Percentiles rank a stretch among this genome's conserved stretches.
phyloP scores from a whole-genome alignment of 2,888 invertebrate species.

The Himalopsyche tibetana region DNA sequence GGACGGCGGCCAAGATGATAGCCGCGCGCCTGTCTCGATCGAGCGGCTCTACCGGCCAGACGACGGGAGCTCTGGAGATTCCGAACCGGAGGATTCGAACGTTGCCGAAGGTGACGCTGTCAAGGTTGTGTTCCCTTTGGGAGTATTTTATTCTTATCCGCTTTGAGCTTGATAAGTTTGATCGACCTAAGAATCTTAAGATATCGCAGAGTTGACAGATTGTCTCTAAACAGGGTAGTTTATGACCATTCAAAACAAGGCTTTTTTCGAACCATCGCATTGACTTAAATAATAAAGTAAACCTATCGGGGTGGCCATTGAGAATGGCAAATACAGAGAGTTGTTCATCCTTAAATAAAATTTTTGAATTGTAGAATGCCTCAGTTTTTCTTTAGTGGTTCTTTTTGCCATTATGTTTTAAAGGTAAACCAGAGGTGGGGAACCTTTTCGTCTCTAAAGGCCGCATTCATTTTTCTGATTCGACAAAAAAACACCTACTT shows the following conservation, averaged over 20 bases:
- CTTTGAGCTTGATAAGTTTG: not conserved
- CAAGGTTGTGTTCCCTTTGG: conserved; percentile 3
- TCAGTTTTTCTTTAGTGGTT: too few species aligned
- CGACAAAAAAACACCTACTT: too few species aligned
- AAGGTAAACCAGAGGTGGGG: too few species aligned
- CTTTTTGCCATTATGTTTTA: too few species aligned
- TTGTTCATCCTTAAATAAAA: too few species aligned
- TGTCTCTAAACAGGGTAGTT: not conserved
- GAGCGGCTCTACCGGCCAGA: too few species aligned
- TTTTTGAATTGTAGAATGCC: too few species aligned
- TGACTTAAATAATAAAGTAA: too few species aligned
- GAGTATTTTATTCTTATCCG: not conserved
- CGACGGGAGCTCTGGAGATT: not conserved
- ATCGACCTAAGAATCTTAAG: not conserved
- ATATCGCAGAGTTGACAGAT: not conserved
- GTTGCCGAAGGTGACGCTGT: not conserved
- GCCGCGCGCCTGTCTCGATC: too few species aligned
- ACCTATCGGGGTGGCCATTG: not conserved
- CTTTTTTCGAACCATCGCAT: not conserved
- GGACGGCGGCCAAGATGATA: too few species aligned
- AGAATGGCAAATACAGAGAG: not conserved
- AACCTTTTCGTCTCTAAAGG: too few species aligned
- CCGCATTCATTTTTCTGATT: too few species aligned
- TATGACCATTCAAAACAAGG: not conserved
- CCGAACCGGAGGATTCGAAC: conserved; percentile 9